These are phyloP conservation scores for Alca torda DNA, from an alignment of 2,797 vertebrate species.

Conservation along the genomic window DNA sequence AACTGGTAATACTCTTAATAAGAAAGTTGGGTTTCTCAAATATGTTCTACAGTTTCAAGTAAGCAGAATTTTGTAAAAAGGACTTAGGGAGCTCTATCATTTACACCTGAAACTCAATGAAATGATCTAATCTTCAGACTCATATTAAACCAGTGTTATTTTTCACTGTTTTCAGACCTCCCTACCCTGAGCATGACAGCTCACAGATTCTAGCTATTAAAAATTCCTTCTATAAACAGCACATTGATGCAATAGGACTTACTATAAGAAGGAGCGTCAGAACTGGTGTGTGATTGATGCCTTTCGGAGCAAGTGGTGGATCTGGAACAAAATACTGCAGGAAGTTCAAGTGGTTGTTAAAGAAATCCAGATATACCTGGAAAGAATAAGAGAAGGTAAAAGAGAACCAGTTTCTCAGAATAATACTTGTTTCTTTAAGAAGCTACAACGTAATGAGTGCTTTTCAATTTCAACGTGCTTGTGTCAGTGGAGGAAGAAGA, in stretches of 20 bases:
- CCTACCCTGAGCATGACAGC: conserved; percentile 83
- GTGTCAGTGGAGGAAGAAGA: neutral
- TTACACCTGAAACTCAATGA: neutral
- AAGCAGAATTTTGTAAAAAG: neutral
- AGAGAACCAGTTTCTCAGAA: neutral
- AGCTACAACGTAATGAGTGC: neutral
- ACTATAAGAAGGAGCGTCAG: conserved; percentile 83
- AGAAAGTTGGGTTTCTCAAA: neutral
- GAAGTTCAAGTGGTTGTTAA: conserved; percentile 80
- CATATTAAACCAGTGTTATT: neutral
- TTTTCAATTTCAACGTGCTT: neutral
- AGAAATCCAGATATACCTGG: conserved; percentile 84
- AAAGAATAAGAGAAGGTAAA: conserved; percentile 84
- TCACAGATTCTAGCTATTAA: conserved; percentile 82
- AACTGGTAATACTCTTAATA: neutral
- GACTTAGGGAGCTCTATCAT: neutral
- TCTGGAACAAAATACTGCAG: conserved; percentile 81
- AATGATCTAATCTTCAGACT: neutral
- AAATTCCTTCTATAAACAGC: conserved; percentile 80
- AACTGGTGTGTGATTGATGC: conserved; percentile 88
- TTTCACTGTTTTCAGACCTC: conserved; percentile 60
- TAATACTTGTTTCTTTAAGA: neutral
- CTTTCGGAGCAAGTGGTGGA: conserved; percentile 90
- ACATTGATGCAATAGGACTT: conserved; percentile 74
- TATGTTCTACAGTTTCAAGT: neutral